A percentile compares a stretch with the other conserved stretches of the same genome.
These are phyloP conservation scores for Aspiorhynchus laticeps DNA, from an alignment of 2,113 vertebrate species.

Conservation along the genomic window DNA sequence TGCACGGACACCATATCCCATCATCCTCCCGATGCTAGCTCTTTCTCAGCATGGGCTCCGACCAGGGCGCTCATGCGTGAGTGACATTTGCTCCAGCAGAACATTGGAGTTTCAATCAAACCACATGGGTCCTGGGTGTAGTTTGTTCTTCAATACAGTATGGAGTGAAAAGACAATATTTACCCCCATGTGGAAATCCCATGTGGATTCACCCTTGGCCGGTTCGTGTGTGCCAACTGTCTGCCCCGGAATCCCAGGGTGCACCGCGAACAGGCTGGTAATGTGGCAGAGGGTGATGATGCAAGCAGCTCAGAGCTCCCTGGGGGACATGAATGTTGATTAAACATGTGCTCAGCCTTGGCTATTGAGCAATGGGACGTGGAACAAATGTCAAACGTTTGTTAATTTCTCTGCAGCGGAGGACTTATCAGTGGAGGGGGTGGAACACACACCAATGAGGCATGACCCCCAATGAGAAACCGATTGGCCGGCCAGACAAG, in stretches of 20 bases:
- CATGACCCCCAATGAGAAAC: conserved; percentile 43
- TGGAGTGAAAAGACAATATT: conserved; percentile 46
- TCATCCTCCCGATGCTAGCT: conserved; percentile 18
- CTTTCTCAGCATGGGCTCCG: conserved; percentile 18
- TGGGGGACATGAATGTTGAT: conserved; percentile 70
- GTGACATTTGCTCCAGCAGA: conserved; percentile 34
- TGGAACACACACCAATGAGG: conserved; percentile 53
- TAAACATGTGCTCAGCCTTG: conserved; percentile 72
- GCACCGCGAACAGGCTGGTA: conserved; percentile 41
- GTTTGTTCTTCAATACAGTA: conserved; percentile 42
- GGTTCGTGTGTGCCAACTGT: conserved; percentile 36
- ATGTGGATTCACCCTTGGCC: conserved; percentile 17
- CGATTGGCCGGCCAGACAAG: conserved; percentile 32
- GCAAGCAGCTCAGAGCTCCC: conserved; percentile 59
- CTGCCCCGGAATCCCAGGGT: conserved; percentile 59
- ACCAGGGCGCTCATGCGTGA: conserved; percentile 22
- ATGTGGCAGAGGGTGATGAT: conserved; percentile 60
- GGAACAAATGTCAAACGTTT: conserved; percentile 69
- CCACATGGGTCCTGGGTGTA: conserved; percentile 37
- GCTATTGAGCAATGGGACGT: conserved; percentile 67
- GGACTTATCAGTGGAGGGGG: conserved; percentile 35
- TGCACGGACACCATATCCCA: conserved; percentile 10
- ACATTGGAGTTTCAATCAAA: conserved; percentile 32
- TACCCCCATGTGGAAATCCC: conserved; percentile 37
- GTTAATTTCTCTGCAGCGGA: conserved; percentile 60